Conservation (phyloP, 2,888 invertebrate genomes). For the Hoplodrina ambigua region DNA sequence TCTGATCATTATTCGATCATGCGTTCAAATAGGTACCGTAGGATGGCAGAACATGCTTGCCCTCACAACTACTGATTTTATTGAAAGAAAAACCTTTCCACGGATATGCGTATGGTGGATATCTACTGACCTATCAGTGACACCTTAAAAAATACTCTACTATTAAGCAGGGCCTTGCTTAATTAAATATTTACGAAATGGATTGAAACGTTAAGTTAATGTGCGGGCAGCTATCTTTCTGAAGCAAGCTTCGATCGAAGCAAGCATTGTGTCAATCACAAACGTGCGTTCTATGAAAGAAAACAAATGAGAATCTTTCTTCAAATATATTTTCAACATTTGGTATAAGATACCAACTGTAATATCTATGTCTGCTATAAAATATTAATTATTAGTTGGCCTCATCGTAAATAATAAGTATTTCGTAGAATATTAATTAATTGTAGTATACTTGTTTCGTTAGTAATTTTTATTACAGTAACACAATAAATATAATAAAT, state of each 20-base stretch:
- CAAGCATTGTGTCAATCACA: neutral
- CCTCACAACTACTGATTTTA: neutral
- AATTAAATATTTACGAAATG: neutral
- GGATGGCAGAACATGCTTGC: constrained; percentile 1
- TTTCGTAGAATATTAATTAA: constrained; percentile 13
- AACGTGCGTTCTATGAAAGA: neutral
- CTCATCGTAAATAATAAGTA: constrained; percentile 10
- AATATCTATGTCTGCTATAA: constrained; percentile 7
- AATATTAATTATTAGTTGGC: constrained; percentile 13
- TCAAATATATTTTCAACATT: neutral
- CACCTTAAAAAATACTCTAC: neutral
- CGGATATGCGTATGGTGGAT: too few relatives aligned
- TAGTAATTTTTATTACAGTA: neutral
- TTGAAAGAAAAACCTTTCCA: neutral
- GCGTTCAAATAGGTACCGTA: constrained; percentile 11
- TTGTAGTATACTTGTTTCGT: constrained; percentile 7
- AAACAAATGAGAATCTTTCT: constrained; percentile 16
- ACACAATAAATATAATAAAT: neutral
- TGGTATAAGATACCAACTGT: neutral
- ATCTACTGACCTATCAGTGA: neutral
- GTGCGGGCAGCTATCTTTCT: neutral
- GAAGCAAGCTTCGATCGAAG: neutral
- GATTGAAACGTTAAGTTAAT: neutral
- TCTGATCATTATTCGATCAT: constrained; percentile 18
- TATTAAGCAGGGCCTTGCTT: neutral